Conservation (phyloP, 2,888 invertebrate genomes). For the Leptopilina syphax region DNA sequence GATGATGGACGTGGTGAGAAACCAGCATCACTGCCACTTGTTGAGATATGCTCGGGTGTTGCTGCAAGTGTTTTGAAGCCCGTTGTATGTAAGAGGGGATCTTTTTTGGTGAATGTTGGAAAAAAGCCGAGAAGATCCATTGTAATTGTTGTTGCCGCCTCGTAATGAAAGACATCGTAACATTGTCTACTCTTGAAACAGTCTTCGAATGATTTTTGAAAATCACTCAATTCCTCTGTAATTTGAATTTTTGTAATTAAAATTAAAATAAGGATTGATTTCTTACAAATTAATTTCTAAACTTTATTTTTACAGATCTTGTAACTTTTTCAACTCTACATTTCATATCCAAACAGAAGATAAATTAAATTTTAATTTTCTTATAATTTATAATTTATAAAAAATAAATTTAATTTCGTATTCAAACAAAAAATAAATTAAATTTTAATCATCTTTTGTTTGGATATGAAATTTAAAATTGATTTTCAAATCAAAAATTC, state of each 20-base stretch:
- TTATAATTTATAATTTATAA: too few relatives aligned
- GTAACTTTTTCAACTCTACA: too few relatives aligned
- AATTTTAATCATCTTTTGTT: too few relatives aligned
- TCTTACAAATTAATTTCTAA: too few relatives aligned
- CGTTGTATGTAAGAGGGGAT: conserved; percentile 49
- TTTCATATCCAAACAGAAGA: too few relatives aligned
- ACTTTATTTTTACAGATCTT: too few relatives aligned
- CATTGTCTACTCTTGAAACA: conserved; percentile 55
- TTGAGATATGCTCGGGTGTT: conserved; percentile 25
- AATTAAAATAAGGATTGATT: too few relatives aligned
- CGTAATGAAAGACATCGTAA: conserved; percentile 55
- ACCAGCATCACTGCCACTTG: conserved; percentile 38
- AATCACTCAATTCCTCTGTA: conserved; percentile 63
- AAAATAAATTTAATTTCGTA: too few relatives aligned
- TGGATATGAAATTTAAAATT: too few relatives aligned
- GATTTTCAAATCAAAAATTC: too few relatives aligned
- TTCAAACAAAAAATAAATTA: too few relatives aligned
- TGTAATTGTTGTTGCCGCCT: conserved; percentile 61
- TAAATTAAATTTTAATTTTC: too few relatives aligned
- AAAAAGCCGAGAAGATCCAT: conserved; percentile 65
- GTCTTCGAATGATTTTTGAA: conserved; percentile 61
- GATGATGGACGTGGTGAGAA: conserved; percentile 31
- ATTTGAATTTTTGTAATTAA: conserved; percentile 9
- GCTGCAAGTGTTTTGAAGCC: conserved; percentile 40
- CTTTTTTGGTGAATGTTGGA: conserved; percentile 48